phyloP scores from a whole-genome alignment of 2,113 vertebrate genomes.

The Poecilia latipinna region DNA sequence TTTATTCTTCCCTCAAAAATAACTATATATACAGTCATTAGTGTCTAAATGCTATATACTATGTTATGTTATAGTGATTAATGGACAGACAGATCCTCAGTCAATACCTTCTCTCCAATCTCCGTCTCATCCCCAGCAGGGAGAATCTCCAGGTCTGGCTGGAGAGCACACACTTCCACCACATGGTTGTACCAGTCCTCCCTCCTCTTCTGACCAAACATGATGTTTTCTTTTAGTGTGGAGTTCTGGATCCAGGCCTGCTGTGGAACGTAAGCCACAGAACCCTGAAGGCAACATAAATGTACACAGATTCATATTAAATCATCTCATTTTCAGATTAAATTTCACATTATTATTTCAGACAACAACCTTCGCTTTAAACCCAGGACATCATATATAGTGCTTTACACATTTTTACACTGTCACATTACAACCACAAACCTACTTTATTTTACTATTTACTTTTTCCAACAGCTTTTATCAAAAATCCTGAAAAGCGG shows the following conservation, averaged over 20 bases:
- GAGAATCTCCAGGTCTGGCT: slow-evolving; percentile 90
- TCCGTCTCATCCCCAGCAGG: slow-evolving; percentile 90
- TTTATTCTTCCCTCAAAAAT: no score
- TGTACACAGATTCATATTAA: no score
- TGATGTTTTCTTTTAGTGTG: slow-evolving; percentile 88
- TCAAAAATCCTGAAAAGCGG: not conserved
- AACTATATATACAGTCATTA: no score
- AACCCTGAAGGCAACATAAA: slow-evolving; percentile 78
- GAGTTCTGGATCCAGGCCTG: slow-evolving; percentile 98
- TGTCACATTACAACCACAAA: no score
- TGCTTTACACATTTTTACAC: no score
- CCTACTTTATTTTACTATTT: no score
- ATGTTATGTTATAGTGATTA: no score
- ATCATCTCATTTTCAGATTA: not conserved
- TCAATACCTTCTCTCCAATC: slow-evolving; percentile 94
- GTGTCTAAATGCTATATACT: no score
- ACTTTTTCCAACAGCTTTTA: not conserved
- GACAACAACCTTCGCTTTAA: not conserved
- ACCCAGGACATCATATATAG: no score
- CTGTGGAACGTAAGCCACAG: slow-evolving; percentile 92
- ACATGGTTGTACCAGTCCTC: slow-evolving; percentile 83
- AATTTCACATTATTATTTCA: not conserved
- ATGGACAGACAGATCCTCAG: no score
- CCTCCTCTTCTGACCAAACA: slow-evolving; percentile 86
- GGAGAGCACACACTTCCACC: slow-evolving; percentile 88